Evolutionary conservation across 2,888 invertebrate species (phyloP).

Genomic region (Gari tellinella): DNA sequence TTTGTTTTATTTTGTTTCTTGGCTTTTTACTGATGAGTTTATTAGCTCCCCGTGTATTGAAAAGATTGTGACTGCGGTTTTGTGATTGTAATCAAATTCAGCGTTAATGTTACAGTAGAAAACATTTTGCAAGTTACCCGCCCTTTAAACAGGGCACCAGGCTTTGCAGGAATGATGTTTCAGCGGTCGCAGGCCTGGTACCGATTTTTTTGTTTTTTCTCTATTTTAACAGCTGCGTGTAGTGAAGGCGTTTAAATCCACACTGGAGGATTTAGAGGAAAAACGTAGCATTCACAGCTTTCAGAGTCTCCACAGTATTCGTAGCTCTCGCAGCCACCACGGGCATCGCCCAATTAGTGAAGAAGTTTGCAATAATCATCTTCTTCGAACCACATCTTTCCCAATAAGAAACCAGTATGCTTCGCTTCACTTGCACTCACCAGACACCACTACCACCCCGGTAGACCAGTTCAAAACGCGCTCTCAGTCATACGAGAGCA

Average conservation of each 20-base stretch:
- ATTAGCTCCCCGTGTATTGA: too few relatives aligned
- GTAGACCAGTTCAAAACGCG: constrained; percentile 74
- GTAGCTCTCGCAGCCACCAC: constrained; percentile 89
- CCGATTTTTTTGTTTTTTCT: constrained; percentile 54
- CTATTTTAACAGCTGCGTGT: constrained; percentile 97
- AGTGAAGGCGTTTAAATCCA: constrained; percentile 99
- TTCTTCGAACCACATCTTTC: constrained; percentile 72
- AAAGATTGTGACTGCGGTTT: constrained; percentile 62
- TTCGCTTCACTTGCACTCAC: constrained; percentile 65
- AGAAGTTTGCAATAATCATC: constrained; percentile 69
- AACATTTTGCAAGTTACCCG: too few relatives aligned
- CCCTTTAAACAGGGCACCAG: too few relatives aligned
- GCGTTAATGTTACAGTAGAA: too few relatives aligned
- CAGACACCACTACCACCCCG: constrained; percentile 62
- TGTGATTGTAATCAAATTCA: constrained; percentile 7
- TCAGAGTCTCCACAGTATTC: constrained; percentile 82
- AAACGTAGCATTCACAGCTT: constrained; percentile 98
- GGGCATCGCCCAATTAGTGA: constrained; percentile 85
- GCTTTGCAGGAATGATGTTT: too few relatives aligned
- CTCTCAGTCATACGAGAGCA: constrained; percentile 83
- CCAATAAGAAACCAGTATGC: constrained; percentile 63
- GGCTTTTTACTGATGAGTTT: neutral
- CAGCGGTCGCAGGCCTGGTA: constrained; percentile 27
- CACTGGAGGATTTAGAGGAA: constrained; percentile 99
- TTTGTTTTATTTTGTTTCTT: neutral